These are phyloP conservation scores for Gymnoscopelus microlampas DNA, from an alignment of 2,797 vertebrate species.

Conservation along the genomic window DNA sequence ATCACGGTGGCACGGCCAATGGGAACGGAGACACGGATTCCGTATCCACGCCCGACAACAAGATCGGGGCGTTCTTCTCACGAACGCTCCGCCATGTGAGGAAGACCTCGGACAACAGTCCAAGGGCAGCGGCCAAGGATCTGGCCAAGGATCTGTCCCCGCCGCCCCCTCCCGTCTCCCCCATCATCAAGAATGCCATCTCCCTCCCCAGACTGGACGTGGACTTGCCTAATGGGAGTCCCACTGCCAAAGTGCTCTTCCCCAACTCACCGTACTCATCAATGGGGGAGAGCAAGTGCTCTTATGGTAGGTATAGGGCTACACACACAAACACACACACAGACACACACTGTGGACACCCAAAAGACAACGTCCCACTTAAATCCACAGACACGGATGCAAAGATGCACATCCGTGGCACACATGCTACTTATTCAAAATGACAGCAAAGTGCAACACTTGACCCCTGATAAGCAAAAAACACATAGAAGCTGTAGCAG, in stretches of 20 bases:
- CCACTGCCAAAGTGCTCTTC: conserved; percentile 82
- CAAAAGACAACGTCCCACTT: not conserved
- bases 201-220: conserved; percentile 91
- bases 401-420: not conserved
- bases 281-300: conserved; percentile 80
- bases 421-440: conserved; percentile 13
- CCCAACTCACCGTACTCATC: conserved; percentile 79
- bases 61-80: conserved; percentile 86
- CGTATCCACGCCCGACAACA: conserved; percentile 70
- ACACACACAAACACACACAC: conserved; percentile 5
- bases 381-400: not conserved
- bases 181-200: conserved; percentile 96
- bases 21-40: conserved; percentile 60
- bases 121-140: conserved; percentile 69
- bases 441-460: conserved; percentile 27
- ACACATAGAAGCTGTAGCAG: conserved; percentile 2
- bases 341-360: conserved; percentile 2
- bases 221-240: conserved; percentile 78
- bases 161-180: conserved; percentile 86
- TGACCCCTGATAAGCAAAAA: conserved; percentile 15
- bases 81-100: conserved; percentile 90
- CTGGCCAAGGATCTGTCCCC: conserved; percentile 78
- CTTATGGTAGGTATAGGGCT: conserved; percentile 84
- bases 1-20: conserved; percentile 83
- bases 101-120: conserved; percentile 76